Conservation (phyloP, 2,888 invertebrate species). For the Aphodius granarius region DNA sequence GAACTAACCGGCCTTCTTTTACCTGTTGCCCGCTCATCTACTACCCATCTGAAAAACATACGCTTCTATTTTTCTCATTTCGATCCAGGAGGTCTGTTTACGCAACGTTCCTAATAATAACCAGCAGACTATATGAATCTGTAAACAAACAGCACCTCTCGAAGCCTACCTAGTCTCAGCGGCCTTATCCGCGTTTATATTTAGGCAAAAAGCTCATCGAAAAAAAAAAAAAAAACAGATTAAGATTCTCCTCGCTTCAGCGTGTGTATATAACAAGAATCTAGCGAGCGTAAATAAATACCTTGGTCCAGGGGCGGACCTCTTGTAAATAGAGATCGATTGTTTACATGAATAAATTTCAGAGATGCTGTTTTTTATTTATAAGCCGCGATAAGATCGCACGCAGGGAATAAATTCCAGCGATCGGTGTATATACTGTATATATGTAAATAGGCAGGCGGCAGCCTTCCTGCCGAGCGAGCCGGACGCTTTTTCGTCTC, state of each 20-base stretch:
- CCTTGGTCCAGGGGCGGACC: not conserved
- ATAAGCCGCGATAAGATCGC: not conserved
- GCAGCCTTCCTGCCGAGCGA: not conserved
- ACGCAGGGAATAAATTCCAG: not conserved
- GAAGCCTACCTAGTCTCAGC: not conserved
- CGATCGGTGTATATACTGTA: not conserved
- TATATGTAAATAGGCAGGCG: not conserved
- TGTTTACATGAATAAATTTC: not conserved
- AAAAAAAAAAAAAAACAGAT: not conserved
- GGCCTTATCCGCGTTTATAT: not conserved
- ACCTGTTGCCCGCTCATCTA: conserved; percentile 45
- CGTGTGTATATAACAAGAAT: not conserved
- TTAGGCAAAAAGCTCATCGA: not conserved
- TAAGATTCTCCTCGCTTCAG: no score
- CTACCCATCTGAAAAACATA: conserved; percentile 38
- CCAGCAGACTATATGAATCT: not conserved
- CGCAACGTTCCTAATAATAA: conserved; percentile 2
- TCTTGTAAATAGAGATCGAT: not conserved
- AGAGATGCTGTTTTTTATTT: not conserved
- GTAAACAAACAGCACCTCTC: not conserved
- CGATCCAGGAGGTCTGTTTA: conserved; percentile 21
- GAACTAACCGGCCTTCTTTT: conserved; percentile 46
- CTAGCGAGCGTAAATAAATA: not conserved
- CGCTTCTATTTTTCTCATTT: conserved; percentile 14
- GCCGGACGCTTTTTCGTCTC: not conserved